Conservation (phyloP, 2,888 invertebrate species). For the Clostera curtula region DNA sequence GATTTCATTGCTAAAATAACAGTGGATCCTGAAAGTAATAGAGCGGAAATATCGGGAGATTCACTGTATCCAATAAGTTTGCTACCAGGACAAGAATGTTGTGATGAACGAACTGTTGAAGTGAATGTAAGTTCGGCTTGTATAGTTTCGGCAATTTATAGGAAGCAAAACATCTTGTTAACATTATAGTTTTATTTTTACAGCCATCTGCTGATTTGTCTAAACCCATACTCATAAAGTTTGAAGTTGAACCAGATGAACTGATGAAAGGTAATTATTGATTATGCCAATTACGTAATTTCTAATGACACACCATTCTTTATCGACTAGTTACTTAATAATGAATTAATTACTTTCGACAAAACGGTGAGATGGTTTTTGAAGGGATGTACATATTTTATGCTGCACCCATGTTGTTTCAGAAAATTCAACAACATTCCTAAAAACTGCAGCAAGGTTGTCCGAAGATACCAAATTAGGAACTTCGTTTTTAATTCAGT, state of each 20-base stretch:
- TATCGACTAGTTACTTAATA: no score
- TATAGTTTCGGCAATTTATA: no score
- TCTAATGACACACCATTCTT: no score
- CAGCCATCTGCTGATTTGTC: slow-evolving; percentile 56
- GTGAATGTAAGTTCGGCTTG: slow-evolving; percentile 39
- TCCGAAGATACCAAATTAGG: slow-evolving; percentile 44
- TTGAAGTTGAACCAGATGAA: slow-evolving; percentile 35
- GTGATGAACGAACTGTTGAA: slow-evolving; percentile 49
- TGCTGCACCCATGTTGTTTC: no score
- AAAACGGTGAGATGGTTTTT: no score
- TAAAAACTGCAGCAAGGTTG: slow-evolving; percentile 34
- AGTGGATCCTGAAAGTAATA: slow-evolving; percentile 43
- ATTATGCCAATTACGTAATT: no score
- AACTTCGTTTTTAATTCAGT: slow-evolving; percentile 45
- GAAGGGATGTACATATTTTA: no score
- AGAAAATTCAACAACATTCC: slow-evolving; percentile 33
- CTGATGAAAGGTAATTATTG: slow-evolving; percentile 31
- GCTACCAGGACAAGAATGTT: slow-evolving; percentile 37
- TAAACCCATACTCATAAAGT: slow-evolving; percentile 47
- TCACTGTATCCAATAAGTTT: slow-evolving; percentile 34
- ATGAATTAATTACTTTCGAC: no score
- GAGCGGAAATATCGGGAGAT: slow-evolving; percentile 44
- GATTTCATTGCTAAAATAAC: slow-evolving; percentile 45
- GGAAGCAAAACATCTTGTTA: no score
- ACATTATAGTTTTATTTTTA: slow-evolving; percentile 18